These are phyloP conservation scores for Ptychodera flava DNA, from an alignment of 35 echinoderm and acorn worm genomes.

Conservation along the genomic window DNA sequence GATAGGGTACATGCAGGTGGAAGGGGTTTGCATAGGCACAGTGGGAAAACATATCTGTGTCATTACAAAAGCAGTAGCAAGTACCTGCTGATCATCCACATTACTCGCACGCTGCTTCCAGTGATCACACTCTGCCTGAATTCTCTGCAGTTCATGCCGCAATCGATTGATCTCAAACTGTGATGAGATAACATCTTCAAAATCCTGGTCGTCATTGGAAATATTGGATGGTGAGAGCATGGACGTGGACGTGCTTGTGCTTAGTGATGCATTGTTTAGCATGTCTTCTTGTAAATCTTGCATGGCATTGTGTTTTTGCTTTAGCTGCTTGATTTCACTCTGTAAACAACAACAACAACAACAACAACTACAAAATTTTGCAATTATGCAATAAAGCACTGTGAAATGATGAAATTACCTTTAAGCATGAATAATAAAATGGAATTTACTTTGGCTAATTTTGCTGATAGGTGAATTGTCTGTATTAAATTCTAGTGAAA, in stretches of 20 bases:
- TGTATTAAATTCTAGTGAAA: no score
- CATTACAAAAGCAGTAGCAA: no score
- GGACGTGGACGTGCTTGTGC: slow-evolving; percentile 65
- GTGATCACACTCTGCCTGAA: slow-evolving; percentile 68
- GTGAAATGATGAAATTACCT: no score
- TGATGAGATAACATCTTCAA: slow-evolving; percentile 87
- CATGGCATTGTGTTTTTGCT: slow-evolving; percentile 71
- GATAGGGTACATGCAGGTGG: no score
- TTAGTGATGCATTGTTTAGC: slow-evolving; percentile 31
- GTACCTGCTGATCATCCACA: background rate
- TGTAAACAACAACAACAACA: slow-evolving; percentile 8
- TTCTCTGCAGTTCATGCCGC: slow-evolving; percentile 46
- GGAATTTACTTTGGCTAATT: no score
- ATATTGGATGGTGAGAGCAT: slow-evolving; percentile 50
- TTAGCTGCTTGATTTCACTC: slow-evolving; percentile 57
- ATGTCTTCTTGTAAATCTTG: slow-evolving; percentile 69
- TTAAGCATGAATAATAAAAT: no score
- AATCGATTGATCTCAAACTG: slow-evolving; percentile 92
- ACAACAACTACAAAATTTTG: no score
- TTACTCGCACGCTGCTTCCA: slow-evolving; percentile 50
- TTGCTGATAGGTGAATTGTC: no score
- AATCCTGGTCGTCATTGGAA: slow-evolving; percentile 58
- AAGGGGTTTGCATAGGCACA: no score
- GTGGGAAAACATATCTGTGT: no score
- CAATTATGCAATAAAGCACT: no score